These are phyloP conservation scores for Cyclina sinensis DNA, from an alignment of 1,140 invertebrate genomes.

Conservation along the genomic window DNA sequence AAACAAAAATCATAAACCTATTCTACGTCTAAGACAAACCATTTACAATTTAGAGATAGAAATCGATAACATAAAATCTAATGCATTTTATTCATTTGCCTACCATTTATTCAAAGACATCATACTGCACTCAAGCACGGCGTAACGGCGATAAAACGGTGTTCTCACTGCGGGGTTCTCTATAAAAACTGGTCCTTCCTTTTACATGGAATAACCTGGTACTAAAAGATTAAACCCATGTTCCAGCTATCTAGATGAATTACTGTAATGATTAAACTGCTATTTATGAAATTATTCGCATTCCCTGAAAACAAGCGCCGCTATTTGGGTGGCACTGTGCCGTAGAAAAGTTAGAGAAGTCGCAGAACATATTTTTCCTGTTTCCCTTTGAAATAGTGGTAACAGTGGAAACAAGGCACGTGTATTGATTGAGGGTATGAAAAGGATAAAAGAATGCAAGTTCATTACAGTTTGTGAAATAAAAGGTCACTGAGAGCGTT, in stretches of 20 bases:
- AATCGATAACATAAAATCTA: slow-evolving; percentile 57
- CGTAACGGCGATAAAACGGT: slow-evolving; percentile 31
- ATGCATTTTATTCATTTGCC: slow-evolving; percentile 54
- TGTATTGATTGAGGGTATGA: slow-evolving; percentile 10
- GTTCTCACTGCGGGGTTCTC: slow-evolving; percentile 14
- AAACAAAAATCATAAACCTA: slow-evolving; percentile 33
- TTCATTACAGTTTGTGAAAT: neutral
- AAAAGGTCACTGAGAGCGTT: neutral
- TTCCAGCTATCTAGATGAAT: slow-evolving; percentile 52
- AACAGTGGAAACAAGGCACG: neutral
- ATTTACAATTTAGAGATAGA: slow-evolving; percentile 16
- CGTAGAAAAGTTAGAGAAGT: neutral
- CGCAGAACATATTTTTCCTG: neutral
- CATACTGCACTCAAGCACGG: slow-evolving; percentile 14
- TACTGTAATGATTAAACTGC: slow-evolving; percentile 52
- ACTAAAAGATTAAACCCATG: slow-evolving; percentile 58
- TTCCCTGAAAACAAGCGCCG: slow-evolving; percentile 37
- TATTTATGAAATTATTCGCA: slow-evolving; percentile 64
- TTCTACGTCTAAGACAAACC: slow-evolving; percentile 29
- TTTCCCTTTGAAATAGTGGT: neutral
- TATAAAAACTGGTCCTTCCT: slow-evolving; percentile 52
- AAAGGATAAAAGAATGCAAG: neutral
- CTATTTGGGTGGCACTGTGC: slow-evolving; percentile 44
- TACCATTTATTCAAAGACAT: slow-evolving; percentile 31
- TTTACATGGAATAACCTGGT: slow-evolving; percentile 53